Conservation (phyloP, 2,797 vertebrate species). For the Lepidocolaptes lacrymiger region DNA sequence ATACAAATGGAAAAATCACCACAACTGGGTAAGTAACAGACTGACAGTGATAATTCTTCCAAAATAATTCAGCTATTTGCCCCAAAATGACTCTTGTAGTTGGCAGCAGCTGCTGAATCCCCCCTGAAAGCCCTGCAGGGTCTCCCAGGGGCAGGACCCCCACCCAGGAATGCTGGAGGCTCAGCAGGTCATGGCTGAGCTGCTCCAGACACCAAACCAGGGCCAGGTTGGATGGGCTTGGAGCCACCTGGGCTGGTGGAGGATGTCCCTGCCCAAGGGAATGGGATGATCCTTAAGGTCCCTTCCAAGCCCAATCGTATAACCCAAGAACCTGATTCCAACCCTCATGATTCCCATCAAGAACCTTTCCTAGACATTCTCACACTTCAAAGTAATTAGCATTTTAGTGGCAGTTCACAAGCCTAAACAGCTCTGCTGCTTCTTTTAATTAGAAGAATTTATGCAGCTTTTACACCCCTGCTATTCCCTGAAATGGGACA, state of each 20-base stretch:
- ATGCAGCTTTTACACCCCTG: not conserved
- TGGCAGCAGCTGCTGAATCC: not conserved
- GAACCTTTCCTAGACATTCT: not conserved
- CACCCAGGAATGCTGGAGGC: not conserved
- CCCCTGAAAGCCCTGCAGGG: not conserved
- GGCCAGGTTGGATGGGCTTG: not conserved
- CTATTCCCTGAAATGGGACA: not conserved
- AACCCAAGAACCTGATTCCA: not conserved
- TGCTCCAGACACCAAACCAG: not conserved
- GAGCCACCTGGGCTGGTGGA: not conserved
- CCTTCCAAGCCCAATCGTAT: not conserved
- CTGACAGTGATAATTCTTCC: not conserved
- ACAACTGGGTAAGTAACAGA: not conserved
- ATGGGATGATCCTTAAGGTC: not conserved
- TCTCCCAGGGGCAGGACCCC: not conserved
- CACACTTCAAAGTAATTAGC: not conserved
- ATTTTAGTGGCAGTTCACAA: slow-evolving; percentile 6
- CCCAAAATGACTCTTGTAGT: not conserved
- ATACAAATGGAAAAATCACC: not conserved
- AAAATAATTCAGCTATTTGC: not conserved
- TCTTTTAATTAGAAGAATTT: slow-evolving; percentile 2
- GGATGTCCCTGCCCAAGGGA: not conserved
- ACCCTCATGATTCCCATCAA: not conserved
- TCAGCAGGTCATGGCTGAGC: not conserved
- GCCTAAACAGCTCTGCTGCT: not conserved